Base-by-base conservation (phyloP, 2,797 vertebrate species). In the Esox masquinongy region DNA sequence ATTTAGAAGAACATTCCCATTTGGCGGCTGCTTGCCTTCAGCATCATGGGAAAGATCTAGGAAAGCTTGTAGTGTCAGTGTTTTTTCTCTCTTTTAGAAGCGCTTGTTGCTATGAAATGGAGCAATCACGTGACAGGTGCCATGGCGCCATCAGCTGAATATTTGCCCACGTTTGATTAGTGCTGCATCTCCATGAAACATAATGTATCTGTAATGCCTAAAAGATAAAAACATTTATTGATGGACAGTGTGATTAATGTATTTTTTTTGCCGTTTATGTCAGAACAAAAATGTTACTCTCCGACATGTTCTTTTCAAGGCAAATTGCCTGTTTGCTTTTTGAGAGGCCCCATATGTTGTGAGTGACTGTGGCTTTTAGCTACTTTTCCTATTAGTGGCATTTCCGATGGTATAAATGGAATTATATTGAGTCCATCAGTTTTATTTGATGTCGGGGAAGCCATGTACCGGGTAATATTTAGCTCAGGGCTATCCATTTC, bases 291-390 rank as follows among this genome's bases (percentile, higher is more conserved):
- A 39, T 56, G 50, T 59, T 24, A n/a, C 51, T 51, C 70, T n/a
- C 9, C 24, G 19, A 31, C 22, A 63, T 72, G 70, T 39, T 39
- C 34, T 68, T 79, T 70, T 70, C 59, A 79, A 77, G 71, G 63
- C 66, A 73, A 78, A 79, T 75, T 78, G 51, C 63, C 72, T 74
- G 51, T 82, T 82, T 56, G 68, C 61, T 70, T 14, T 51, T 68
- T 70, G 82, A 84, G 78, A 16, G 61, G 74, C 71, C 77, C 70
- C 39, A 76, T 73, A 83, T 59, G 51, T 68, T 70, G 59, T 70
- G 56, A 80, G 74, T 66, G 68, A 64, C 70, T 76, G 67, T 68
- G 56, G 64, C 76, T 72, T 75, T 78, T 68, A 71, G 79, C 79
- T 29, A 36, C 26, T 47, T 59, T 72, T 47, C 61, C 61, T 22